phyloP scores from a whole-genome alignment of 2,888 invertebrate species.

The Tenthredo notha region DNA sequence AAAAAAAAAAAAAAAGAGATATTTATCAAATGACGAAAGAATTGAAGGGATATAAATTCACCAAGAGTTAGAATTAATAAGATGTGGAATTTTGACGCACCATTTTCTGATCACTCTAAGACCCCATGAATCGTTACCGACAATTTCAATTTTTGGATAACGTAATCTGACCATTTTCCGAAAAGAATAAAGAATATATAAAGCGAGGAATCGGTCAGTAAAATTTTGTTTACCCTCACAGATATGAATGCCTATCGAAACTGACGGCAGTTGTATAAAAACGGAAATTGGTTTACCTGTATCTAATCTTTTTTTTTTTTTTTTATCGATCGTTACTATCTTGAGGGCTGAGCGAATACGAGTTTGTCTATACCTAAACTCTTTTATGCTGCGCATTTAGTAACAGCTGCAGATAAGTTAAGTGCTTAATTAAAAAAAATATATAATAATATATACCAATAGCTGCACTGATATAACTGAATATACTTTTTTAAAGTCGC shows the following conservation, averaged over 20 bases:
- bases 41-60: too few species aligned
- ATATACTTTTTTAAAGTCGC: not conserved
- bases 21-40: not conserved
- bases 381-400: not conserved
- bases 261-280: not conserved
- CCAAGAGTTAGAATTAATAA: too few species aligned
- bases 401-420: not conserved
- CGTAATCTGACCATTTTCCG: not conserved
- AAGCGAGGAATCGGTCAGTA: not conserved
- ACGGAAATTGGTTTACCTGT: not conserved
- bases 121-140: not conserved
- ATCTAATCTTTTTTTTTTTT: constrained; percentile 17
- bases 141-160: not conserved
- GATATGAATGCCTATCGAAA: not conserved
- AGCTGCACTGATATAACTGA: not conserved
- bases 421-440: not conserved
- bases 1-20: too few species aligned
- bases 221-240: not conserved
- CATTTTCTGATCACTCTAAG: not conserved
- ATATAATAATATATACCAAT: not conserved
- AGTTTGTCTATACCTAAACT: not conserved
- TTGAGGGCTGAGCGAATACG: not conserved
- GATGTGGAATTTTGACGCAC: not conserved
- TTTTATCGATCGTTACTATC: not conserved
- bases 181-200: not conserved